Conservation (phyloP, 2,888 invertebrate species). For the Oligia fasciuncula region DNA sequence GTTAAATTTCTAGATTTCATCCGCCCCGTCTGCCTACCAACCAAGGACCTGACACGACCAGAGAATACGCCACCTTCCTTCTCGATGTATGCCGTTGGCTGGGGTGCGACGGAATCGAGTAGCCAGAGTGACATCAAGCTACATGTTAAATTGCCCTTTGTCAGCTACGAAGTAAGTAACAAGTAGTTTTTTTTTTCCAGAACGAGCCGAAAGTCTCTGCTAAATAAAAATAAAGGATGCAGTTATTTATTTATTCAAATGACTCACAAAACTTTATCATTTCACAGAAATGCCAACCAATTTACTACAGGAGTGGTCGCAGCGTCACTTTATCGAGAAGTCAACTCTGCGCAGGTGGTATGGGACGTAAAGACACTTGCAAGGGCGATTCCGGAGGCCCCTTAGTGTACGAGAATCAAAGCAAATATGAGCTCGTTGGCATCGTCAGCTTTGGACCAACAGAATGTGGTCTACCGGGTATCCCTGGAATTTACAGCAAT, state of each 20-base stretch:
- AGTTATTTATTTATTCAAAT: background rate
- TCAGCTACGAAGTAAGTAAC: constrained; percentile 17
- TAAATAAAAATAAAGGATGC: background rate
- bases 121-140: constrained; percentile 5
- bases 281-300: constrained; percentile 65
- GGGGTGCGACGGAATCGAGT: constrained; percentile 16
- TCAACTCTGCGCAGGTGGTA: constrained; percentile 90
- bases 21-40: constrained; percentile 52
- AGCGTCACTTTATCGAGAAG: constrained; percentile 57
- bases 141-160: constrained; percentile 17
- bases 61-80: constrained; percentile 13
- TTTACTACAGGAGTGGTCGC: constrained; percentile 22
- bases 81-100: constrained; percentile 45
- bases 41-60: constrained; percentile 22
- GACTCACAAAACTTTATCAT: background rate
- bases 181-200: background rate
- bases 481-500: constrained; percentile 91
- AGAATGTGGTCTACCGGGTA: constrained; percentile 87
- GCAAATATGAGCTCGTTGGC: constrained; percentile 78
- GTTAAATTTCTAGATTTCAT: constrained; percentile 49
- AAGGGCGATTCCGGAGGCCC: constrained; percentile 92
- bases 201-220: background rate
- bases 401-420: constrained; percentile 82
- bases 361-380: constrained; percentile 89
- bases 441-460: constrained; percentile 91